These are phyloP conservation scores for Cyrtorhinus lividipennis DNA, from an alignment of 1,140 invertebrate genomes.

Conservation along the genomic window DNA sequence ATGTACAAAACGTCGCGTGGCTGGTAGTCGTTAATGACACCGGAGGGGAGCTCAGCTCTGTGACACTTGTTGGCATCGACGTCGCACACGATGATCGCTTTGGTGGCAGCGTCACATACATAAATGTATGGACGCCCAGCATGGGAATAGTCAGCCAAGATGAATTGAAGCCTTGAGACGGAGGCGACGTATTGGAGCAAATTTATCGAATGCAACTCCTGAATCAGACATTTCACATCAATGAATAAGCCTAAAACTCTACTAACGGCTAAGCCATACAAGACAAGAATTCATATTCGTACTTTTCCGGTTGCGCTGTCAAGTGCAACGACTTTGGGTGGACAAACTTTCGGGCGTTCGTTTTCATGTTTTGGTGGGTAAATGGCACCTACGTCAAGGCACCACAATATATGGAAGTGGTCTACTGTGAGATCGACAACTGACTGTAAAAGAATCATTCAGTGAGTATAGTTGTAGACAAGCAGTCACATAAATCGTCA, in stretches of 20 bases:
- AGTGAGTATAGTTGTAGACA: no score
- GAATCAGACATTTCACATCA: conserved; percentile 6
- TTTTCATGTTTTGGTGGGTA: conserved; percentile 30
- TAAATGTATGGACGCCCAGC: conserved; percentile 35
- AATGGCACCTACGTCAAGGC: conserved; percentile 47
- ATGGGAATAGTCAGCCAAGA: conserved; percentile 39
- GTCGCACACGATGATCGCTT: conserved; percentile 47
- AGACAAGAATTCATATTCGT: neutral
- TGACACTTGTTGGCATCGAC: conserved; percentile 36
- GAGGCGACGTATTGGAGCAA: conserved; percentile 36
- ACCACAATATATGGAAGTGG: conserved; percentile 45
- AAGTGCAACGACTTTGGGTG: conserved; percentile 49
- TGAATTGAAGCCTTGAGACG: conserved; percentile 40
- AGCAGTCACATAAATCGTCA: no score
- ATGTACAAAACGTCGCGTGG: conserved; percentile 41
- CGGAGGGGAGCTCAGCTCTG: conserved; percentile 27
- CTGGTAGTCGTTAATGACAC: conserved; percentile 28
- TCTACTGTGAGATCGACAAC: conserved; percentile 44
- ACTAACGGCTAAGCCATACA: neutral
- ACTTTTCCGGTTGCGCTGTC: conserved; percentile 39
- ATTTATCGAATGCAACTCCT: conserved; percentile 42
- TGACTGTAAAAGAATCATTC: no score
- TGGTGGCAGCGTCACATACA: conserved; percentile 43
- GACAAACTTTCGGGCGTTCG: conserved; percentile 40
- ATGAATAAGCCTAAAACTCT: no score